phyloP scores from a whole-genome alignment of 2,113 vertebrate species.

The Takifugu bimaculatus region DNA sequence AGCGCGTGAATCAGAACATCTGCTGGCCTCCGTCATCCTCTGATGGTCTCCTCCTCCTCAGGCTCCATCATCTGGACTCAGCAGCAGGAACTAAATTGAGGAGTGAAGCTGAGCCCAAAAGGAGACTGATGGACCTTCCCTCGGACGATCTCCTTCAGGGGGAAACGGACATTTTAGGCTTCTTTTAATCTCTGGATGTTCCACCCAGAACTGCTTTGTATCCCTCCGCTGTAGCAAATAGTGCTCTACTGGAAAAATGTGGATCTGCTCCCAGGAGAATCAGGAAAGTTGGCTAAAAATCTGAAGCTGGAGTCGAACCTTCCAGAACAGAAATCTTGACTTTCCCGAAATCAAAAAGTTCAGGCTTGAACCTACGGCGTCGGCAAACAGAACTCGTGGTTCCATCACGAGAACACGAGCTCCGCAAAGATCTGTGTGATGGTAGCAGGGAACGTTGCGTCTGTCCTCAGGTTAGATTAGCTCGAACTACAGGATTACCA shows the following conservation, averaged over 20 bases:
- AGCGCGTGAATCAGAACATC: background rate
- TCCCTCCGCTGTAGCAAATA: background rate
- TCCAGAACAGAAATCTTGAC: too few species aligned
- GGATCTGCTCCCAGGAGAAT: background rate
- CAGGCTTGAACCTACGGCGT: too few species aligned
- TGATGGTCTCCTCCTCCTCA: background rate
- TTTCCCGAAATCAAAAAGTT: too few species aligned
- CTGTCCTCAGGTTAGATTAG: too few species aligned
- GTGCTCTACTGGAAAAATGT: background rate
- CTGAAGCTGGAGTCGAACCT: too few species aligned
- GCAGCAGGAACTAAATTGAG: slow-evolving; percentile 2
- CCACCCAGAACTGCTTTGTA: background rate
- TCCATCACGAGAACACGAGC: too few species aligned
- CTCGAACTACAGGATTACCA: too few species aligned
- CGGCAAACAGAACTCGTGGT: too few species aligned
- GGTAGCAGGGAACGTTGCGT: too few species aligned
- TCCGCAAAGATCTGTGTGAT: too few species aligned
- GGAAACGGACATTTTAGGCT: background rate
- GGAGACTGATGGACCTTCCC: too few species aligned
- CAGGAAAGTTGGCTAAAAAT: too few species aligned
- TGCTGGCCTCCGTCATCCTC: background rate
- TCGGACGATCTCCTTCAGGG: background rate
- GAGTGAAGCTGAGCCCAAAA: background rate
- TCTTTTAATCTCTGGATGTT: background rate
- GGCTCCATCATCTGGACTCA: slow-evolving; percentile 1